Evolutionary conservation across 2,888 invertebrate species (phyloP).

Genomic region (Molorchus minor): DNA sequence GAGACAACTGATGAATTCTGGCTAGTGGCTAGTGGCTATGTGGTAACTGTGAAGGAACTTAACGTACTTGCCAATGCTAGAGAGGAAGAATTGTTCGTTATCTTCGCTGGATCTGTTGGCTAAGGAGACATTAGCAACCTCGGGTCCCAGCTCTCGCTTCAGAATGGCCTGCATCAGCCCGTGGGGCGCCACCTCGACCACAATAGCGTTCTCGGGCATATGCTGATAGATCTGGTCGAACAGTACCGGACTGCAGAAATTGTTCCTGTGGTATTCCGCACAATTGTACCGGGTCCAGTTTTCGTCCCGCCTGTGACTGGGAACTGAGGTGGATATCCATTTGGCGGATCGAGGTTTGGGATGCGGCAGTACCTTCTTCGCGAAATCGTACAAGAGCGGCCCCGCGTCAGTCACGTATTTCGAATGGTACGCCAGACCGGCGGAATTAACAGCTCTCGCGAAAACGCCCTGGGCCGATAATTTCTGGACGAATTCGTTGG

Average conservation of each 20-base stretch:
- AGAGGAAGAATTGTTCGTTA: conserved; percentile 63
- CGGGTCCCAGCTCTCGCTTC: conserved; percentile 72
- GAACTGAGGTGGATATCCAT: conserved; percentile 87
- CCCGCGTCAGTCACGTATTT: conserved; percentile 76
- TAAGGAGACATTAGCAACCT: conserved; percentile 73
- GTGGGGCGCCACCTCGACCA: conserved; percentile 87
- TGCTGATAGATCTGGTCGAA: conserved; percentile 83
- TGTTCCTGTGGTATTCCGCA: conserved; percentile 90
- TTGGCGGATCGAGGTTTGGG: conserved; percentile 75
- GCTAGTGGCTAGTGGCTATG: too few relatives aligned
- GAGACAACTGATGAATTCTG: too few relatives aligned
- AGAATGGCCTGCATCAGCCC: conserved; percentile 85
- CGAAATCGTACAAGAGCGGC: conserved; percentile 67
- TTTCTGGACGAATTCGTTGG: conserved; percentile 72
- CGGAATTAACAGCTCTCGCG: conserved; percentile 79
- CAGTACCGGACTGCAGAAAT: conserved; percentile 72
- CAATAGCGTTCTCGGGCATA: conserved; percentile 80
- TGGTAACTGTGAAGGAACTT: not conserved
- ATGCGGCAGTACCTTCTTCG: conserved; percentile 71
- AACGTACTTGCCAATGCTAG: conserved; percentile 53
- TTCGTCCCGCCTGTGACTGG: conserved; percentile 70
- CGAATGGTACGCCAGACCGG: conserved; percentile 87
- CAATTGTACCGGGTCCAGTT: conserved; percentile 71
- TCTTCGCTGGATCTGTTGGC: conserved; percentile 74
- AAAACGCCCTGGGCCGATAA: conserved; percentile 76